Evolutionary conservation across 2,888 invertebrate species (phyloP).

Genomic region (Campoplex nolae): DNA sequence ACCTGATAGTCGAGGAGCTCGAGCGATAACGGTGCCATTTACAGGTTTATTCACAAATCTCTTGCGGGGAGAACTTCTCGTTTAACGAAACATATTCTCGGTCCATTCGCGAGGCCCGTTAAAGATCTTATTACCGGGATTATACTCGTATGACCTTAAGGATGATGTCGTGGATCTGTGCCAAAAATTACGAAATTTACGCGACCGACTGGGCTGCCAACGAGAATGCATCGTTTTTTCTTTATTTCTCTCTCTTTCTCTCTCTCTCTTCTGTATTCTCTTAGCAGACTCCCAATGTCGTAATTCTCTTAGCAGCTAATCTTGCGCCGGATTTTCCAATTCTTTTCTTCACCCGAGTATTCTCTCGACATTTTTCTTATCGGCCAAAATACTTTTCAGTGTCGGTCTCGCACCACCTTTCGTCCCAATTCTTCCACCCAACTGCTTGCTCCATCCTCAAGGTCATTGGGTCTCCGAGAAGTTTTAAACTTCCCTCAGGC

Average conservation of each 20-base stretch:
- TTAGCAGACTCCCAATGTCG: constrained; percentile 22
- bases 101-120: neutral
- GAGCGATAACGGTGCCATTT: constrained; percentile 65
- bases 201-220: constrained; percentile 18
- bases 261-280: neutral
- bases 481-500: neutral
- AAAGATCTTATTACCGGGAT: constrained; percentile 41
- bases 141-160: constrained; percentile 39
- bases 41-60: neutral
- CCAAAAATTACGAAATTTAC: constrained; percentile 53
- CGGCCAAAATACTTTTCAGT: neutral
- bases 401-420: neutral
- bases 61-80: neutral
- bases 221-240: constrained; percentile 21
- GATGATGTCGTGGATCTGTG: constrained; percentile 34
- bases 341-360: neutral
- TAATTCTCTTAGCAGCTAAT: constrained; percentile 19
- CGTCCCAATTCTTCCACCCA: neutral
- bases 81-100: neutral
- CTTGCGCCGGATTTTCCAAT: neutral
- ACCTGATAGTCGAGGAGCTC: constrained; percentile 72
- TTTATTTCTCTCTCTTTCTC: too few relatives aligned
- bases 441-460: neutral
- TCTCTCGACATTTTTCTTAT: neutral
- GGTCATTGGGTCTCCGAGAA: neutral